These are phyloP conservation scores for Bostrychus sinensis DNA, from an alignment of 2,113 vertebrate genomes.

Conservation along the genomic window DNA sequence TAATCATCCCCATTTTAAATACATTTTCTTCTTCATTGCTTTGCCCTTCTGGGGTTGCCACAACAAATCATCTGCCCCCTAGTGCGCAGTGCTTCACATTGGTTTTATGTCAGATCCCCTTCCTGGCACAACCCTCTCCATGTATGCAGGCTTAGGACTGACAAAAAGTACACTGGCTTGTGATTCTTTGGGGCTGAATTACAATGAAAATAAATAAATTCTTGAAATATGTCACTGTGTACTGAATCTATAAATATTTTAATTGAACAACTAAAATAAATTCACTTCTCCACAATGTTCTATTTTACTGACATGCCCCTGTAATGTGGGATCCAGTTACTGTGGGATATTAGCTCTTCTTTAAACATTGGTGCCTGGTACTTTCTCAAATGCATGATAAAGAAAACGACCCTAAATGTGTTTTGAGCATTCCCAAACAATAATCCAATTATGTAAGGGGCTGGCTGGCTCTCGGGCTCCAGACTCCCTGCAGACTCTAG, in stretches of 20 bases:
- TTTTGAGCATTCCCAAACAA: constrained; percentile 53
- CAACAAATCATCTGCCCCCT: no score
- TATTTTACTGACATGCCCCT: background rate
- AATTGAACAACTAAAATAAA: background rate
- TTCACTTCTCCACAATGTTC: background rate
- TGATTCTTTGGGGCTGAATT: no score
- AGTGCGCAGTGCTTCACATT: no score
- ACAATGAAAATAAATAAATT: no score
- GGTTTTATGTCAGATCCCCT: no score
- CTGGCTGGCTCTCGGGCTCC: constrained; percentile 60
- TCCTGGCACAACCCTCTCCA: no score
- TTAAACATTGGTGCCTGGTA: constrained; percentile 15
- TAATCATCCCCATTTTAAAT: no score
- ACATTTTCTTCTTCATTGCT: no score
- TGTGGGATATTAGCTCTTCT: constrained; percentile 13
- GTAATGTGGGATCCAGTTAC: background rate
- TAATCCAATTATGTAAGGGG: constrained; percentile 65
- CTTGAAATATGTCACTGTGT: no score
- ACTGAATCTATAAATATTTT: background rate
- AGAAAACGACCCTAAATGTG: constrained; percentile 45
- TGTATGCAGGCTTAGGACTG: no score
- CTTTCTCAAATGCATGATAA: constrained; percentile 31
- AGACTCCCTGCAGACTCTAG: constrained; percentile 56
- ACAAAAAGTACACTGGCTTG: no score
- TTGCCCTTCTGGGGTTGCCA: no score